A percentile compares a stretch with the other conserved stretches of the same genome.
Conservation (phyloP, 2,113 vertebrate genomes). For the Proteles cristata region DNA sequence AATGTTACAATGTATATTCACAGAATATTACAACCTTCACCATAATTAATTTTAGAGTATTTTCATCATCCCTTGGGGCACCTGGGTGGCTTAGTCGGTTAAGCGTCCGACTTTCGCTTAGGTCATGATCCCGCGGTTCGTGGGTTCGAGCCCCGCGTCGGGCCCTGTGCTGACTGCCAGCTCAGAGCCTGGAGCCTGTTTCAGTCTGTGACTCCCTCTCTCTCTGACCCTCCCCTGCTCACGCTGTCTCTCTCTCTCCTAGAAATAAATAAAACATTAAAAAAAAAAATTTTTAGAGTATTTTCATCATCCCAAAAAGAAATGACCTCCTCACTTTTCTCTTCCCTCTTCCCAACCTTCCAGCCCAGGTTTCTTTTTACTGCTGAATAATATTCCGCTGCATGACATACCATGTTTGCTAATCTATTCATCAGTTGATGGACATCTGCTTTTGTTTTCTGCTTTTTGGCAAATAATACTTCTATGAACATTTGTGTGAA, state of each 20-base stretch:
- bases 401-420: not conserved
- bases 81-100: too few species aligned
- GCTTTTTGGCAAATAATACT: not conserved
- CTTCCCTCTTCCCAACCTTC: not conserved
- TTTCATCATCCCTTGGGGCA: not conserved
- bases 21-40: not conserved
- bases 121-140: too few species aligned
- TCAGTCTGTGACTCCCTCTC: too few species aligned
- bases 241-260: too few species aligned
- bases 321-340: not conserved
- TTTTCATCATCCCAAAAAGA: not conserved
- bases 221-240: too few species aligned
- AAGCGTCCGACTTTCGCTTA: too few species aligned
- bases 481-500: not conserved
- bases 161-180: too few species aligned
- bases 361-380: not conserved
- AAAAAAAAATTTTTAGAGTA: constrained; percentile 45
- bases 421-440: not conserved
- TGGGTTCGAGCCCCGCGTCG: too few species aligned
- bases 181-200: too few species aligned
- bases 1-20: not conserved
- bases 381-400: not conserved
- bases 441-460: constrained; percentile 11
- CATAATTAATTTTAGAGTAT: constrained; percentile 17
- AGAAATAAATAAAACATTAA: too few species aligned